Evolutionary conservation across 1,140 invertebrate genomes (phyloP), one percentile per base, ranked within the genome.

Genomic region (Drosophila arizonae): DNA sequence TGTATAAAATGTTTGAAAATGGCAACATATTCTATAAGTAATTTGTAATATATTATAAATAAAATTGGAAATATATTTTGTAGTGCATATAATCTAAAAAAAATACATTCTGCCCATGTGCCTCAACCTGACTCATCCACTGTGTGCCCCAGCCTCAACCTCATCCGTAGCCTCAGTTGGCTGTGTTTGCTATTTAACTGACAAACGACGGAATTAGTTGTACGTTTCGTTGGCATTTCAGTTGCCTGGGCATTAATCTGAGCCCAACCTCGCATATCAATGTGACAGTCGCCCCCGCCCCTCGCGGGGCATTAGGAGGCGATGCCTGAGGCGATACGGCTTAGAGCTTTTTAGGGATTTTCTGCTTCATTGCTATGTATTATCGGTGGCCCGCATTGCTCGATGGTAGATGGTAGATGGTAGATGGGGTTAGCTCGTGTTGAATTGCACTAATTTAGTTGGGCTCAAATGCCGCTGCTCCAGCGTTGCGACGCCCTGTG

Each of bases 201-300:
- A 73, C 69, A 86, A 87, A 88, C 77, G 84, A 79, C 74, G 72
- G 71, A 88, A 89, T 88, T 88, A 84, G 84, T 88, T 88, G 84
- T 88, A 77, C 80, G 85, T 84, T 89, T 88, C 77, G 82, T 87
- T 87, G 82, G 82, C 78, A 81, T 87, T 81, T 74, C 82, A 61
- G 51, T 73, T 60, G 68, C 70, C 52, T 39, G 56, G 54, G 65
- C 77, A 86, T 86, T 86, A 79, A 79, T 81, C 66, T 41, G 72
- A 72, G 62, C 65, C 76, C 77, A 76, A 65, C 76, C 70, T 61
- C 41, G 57, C 58, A 64, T 71, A 64, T 61, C 56, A 45, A 55
- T 55, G 52, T 36, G 52, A 57, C 55, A 24, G 46, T 48, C 24
- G 13, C 62, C 15, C 21, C 21, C 45, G 15, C 17, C 28, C 6